Evolutionary conservation across 2,888 invertebrate genomes (phyloP).

Genomic region (Protula sp.): DNA sequence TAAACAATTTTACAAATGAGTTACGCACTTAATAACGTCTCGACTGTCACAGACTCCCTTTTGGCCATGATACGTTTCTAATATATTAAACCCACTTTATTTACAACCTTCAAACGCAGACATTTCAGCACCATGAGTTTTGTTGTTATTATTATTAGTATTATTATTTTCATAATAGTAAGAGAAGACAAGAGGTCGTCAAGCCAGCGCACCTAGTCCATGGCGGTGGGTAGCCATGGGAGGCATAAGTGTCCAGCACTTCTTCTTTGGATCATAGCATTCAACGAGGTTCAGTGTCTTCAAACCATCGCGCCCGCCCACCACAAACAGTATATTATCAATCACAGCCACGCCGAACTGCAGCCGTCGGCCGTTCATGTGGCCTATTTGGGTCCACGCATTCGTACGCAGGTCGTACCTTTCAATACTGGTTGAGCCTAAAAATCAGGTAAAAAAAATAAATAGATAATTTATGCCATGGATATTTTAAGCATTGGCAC

Average conservation of each 20-base stretch:
- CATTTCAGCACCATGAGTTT: no score
- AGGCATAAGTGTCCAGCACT: constrained; percentile 71
- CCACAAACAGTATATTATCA: constrained; percentile 69
- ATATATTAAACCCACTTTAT: no score
- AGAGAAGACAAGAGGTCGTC: no score
- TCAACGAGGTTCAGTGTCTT: constrained; percentile 67
- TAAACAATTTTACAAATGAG: no score
- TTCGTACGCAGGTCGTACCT: constrained; percentile 79
- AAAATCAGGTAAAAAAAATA: not conserved
- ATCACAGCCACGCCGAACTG: constrained; percentile 85
- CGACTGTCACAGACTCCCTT: no score
- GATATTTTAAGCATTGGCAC: no score
- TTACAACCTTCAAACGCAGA: no score
- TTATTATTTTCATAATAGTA: no score
- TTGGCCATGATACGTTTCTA: no score
- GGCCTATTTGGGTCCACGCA: constrained; percentile 70
- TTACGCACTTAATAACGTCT: no score
- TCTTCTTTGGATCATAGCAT: constrained; percentile 57
- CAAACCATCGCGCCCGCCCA: constrained; percentile 86
- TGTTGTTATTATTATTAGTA: no score
- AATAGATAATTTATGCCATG: no score
- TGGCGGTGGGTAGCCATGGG: constrained; percentile 84
- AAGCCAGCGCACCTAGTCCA: constrained; percentile 54
- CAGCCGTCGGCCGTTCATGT: constrained; percentile 73
- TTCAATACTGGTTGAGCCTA: constrained; percentile 84